Conservation (phyloP, 2,797 vertebrate species). For the Centroberyx gerrardi region DNA sequence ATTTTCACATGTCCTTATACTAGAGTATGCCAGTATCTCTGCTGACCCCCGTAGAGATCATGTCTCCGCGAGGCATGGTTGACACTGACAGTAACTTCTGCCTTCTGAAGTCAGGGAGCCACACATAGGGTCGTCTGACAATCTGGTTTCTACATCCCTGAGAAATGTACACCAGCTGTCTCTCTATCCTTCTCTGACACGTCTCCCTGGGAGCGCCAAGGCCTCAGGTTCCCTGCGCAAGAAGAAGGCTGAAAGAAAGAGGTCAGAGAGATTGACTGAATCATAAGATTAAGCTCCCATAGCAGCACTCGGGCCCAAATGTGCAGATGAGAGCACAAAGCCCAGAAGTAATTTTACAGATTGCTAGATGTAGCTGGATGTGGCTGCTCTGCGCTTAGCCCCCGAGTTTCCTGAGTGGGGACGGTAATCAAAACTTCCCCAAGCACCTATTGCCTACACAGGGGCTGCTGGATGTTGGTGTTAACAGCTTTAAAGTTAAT, state of each 20-base stretch:
- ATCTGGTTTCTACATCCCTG: slow-evolving; percentile 56
- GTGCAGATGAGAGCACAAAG: slow-evolving; percentile 74
- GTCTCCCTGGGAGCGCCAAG: slow-evolving; percentile 42
- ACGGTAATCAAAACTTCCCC: slow-evolving; percentile 43
- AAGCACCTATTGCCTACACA: not conserved
- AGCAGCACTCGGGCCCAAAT: slow-evolving; percentile 62
- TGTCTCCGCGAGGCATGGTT: slow-evolving; percentile 25
- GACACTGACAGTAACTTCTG: slow-evolving; percentile 55
- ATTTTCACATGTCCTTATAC: not conserved
- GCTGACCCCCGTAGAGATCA: slow-evolving; percentile 6
- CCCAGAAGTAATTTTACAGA: slow-evolving; percentile 75
- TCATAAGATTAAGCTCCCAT: slow-evolving; percentile 69
- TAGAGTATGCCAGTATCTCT: not conserved
- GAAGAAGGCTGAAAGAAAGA: slow-evolving; percentile 63
- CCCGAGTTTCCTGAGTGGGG: slow-evolving; percentile 33
- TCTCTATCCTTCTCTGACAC: slow-evolving; percentile 32
- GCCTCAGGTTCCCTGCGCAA: slow-evolving; percentile 52
- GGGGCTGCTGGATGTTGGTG: slow-evolving; percentile 42
- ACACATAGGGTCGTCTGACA: slow-evolving; percentile 50
- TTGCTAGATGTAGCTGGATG: slow-evolving; percentile 55
- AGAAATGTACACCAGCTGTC: slow-evolving; percentile 58
- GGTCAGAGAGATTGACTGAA: slow-evolving; percentile 76
- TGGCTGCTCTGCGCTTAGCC: slow-evolving; percentile 18
- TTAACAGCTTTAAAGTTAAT: slow-evolving; percentile 53
- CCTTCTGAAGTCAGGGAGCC: slow-evolving; percentile 46